These are phyloP conservation scores for Pipa parva DNA, from an alignment of 2,113 vertebrate species.

Conservation along the genomic window DNA sequence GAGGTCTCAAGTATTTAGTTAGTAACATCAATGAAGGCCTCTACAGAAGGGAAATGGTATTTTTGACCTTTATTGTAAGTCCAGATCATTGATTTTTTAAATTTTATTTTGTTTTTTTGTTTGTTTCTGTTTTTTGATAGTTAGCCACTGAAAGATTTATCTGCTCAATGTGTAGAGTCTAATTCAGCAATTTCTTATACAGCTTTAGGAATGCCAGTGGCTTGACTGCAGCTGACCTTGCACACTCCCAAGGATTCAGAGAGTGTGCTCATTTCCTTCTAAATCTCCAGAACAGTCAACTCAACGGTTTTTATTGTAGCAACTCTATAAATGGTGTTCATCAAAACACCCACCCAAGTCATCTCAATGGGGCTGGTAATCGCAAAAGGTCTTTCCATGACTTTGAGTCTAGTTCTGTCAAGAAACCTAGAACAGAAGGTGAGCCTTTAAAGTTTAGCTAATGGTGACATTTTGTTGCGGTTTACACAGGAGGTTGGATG, in stretches of 20 bases:
- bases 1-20: neutral
- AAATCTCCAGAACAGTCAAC: conserved; percentile 81
- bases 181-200: conserved; percentile 74
- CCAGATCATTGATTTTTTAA: conserved; percentile 49
- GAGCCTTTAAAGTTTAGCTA: too few relatives aligned
- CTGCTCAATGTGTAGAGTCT: conserved; percentile 49
- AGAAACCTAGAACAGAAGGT: conserved; percentile 81
- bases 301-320: conserved; percentile 69
- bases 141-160: conserved; percentile 59
- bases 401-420: conserved; percentile 61
- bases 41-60: neutral
- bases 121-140: conserved; percentile 61
- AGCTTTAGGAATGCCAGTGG: conserved; percentile 91
- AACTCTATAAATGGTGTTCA: conserved; percentile 67
- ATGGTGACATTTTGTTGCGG: too few relatives aligned
- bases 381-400: conserved; percentile 81
- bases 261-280: conserved; percentile 86
- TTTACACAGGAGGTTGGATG: too few relatives aligned
- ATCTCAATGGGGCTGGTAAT: conserved; percentile 64
- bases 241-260: conserved; percentile 84
- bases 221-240: conserved; percentile 93
- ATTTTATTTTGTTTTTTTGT: conserved; percentile 45
- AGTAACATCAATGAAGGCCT: neutral
- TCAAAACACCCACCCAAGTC: conserved; percentile 56
- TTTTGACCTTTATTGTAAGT: conserved; percentile 47